Evolutionary conservation across 2,113 vertebrate genomes (phyloP).

Genomic region (Mirounga angustirostris): DNA sequence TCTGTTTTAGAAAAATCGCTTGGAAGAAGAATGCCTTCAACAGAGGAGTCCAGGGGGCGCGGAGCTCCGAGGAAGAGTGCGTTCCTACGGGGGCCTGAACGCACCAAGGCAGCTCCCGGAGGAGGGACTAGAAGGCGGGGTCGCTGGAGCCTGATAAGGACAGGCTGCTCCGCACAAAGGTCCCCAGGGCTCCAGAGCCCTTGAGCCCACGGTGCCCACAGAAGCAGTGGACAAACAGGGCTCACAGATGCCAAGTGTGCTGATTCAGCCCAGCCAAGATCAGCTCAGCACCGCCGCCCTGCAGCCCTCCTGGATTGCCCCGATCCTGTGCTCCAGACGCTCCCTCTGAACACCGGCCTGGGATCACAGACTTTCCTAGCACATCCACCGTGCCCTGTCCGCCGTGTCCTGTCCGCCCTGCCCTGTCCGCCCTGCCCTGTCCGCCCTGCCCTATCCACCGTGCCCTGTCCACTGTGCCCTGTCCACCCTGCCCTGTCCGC

Average conservation of each 20-base stretch:
- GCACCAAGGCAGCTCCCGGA: background rate
- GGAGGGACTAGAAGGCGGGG: background rate
- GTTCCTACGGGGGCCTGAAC: background rate
- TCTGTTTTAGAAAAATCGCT: background rate
- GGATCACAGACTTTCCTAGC: background rate
- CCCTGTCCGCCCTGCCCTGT: too few relatives aligned
- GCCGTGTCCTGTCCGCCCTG: background rate
- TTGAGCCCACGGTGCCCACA: background rate
- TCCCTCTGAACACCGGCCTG: background rate
- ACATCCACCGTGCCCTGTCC: too few relatives aligned
- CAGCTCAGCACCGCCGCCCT: background rate
- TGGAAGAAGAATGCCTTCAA: background rate
- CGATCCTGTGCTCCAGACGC: background rate
- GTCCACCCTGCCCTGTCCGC: too few relatives aligned
- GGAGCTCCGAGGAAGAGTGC: background rate
- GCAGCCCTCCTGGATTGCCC: background rate
- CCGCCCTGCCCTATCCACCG: too few relatives aligned
- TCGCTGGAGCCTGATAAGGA: background rate
- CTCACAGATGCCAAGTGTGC: background rate
- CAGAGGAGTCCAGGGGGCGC: background rate
- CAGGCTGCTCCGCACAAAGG: background rate
- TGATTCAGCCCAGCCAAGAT: background rate
- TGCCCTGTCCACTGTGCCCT: too few relatives aligned
- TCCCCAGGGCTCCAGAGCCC: background rate
- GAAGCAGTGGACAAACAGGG: background rate